Evolutionary conservation across 1,140 invertebrate species (phyloP).

Genomic region (Tribolium castaneum): DNA sequence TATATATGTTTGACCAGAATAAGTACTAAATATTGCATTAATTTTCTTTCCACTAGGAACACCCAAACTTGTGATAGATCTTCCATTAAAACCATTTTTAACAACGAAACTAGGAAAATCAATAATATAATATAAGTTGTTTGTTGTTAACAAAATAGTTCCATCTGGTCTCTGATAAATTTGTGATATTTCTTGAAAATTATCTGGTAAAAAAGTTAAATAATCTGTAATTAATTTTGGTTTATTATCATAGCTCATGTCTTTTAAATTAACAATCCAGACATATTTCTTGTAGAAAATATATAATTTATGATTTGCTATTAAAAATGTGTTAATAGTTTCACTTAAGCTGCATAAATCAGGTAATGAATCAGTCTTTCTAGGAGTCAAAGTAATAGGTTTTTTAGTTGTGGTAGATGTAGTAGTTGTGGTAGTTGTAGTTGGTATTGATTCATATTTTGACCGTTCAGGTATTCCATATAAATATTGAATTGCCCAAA

Average conservation of each 20-base stretch:
- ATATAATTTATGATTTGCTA: conserved; percentile 34
- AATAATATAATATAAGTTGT: conserved; percentile 30
- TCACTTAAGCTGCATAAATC: conserved; percentile 25
- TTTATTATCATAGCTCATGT: conserved; percentile 14
- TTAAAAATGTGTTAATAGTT: conserved; percentile 41
- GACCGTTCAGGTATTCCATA: conserved; percentile 40
- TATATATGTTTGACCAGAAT: conserved; percentile 21
- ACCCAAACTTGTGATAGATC: conserved; percentile 36
- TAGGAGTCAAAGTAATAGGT: conserved; percentile 23
- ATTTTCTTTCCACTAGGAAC: conserved; percentile 12
- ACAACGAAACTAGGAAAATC: conserved; percentile 25
- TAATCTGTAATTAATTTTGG: conserved; percentile 33
- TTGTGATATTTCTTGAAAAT: conserved; percentile 30
- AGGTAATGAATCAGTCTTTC: conserved; percentile 15
- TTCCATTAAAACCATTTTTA: not conserved
- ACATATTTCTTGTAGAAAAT: conserved; percentile 29
- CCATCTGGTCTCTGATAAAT: conserved; percentile 29
- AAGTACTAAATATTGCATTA: conserved; percentile 1
- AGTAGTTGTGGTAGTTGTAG: conserved; percentile 29
- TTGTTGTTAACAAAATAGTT: conserved; percentile 29
- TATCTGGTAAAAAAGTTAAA: conserved; percentile 36
- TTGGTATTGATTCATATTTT: conserved; percentile 41
- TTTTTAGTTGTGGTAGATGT: conserved; percentile 11
- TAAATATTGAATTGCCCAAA: conserved; percentile 45
- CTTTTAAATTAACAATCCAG: not conserved